A percentile compares a stretch with the other conserved stretches of the same genome.
These are phyloP conservation scores for Onthophagus taurus DNA, from an alignment of 1,140 invertebrate genomes.

Conservation along the genomic window DNA sequence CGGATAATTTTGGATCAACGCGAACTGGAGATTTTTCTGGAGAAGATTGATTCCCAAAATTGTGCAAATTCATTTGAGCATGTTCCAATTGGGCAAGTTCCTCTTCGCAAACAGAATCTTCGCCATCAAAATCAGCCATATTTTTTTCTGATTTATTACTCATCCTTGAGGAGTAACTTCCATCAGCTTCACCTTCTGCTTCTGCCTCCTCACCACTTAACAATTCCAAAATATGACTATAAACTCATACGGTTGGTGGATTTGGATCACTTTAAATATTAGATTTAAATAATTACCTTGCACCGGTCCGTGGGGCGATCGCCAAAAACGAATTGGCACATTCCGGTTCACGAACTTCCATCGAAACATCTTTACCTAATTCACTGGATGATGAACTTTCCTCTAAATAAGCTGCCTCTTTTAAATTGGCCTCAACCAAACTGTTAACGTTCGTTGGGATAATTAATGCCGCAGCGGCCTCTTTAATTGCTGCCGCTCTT, in stretches of 20 bases:
- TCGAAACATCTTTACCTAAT: slow-evolving; percentile 31
- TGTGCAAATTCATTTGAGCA: slow-evolving; percentile 34
- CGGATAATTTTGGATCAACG: slow-evolving; percentile 35
- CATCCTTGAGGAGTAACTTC: slow-evolving; percentile 76
- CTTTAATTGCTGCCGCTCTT: slow-evolving; percentile 23
- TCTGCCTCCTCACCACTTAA: slow-evolving; percentile 61
- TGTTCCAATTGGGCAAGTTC: slow-evolving; percentile 70
- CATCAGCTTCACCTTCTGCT: slow-evolving; percentile 38
- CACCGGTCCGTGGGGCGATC: slow-evolving; percentile 22
- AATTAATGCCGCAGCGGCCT: slow-evolving; percentile 20
- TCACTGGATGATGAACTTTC: slow-evolving; percentile 38
- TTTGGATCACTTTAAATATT: not conserved
- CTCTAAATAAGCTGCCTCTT: slow-evolving; percentile 32
- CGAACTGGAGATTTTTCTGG: slow-evolving; percentile 32
- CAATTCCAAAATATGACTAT: slow-evolving; percentile 49
- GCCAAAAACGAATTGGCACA: slow-evolving; percentile 28
- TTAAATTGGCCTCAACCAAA: slow-evolving; percentile 26
- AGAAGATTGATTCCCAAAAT: slow-evolving; percentile 39
- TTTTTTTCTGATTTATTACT: slow-evolving; percentile 93
- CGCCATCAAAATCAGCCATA: slow-evolving; percentile 89
- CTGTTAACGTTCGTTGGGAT: slow-evolving; percentile 26
- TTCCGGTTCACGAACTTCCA: slow-evolving; percentile 18
- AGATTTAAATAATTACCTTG: too few relatives aligned
- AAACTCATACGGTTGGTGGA: not conserved
- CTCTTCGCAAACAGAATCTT: slow-evolving; percentile 81